These are phyloP conservation scores for Parambassis ranga DNA, from an alignment of 2,797 vertebrate genomes.

Conservation along the genomic window DNA sequence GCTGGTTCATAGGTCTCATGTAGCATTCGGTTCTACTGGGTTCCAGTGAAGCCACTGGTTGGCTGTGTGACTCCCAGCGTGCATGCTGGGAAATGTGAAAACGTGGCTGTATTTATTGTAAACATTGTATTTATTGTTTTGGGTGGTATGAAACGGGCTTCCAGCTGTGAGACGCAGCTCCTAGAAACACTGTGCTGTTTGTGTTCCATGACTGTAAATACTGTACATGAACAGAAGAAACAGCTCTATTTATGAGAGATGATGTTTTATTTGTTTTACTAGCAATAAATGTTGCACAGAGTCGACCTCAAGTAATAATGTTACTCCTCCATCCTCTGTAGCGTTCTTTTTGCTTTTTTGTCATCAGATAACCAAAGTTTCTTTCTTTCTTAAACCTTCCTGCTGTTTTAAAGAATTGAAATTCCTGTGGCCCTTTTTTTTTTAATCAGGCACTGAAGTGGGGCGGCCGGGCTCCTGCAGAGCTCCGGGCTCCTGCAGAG, in stretches of 20 bases:
- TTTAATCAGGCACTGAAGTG: constrained; percentile 8
- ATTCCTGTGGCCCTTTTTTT: constrained; percentile 57
- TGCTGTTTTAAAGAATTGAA: constrained; percentile 61
- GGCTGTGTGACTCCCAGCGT: constrained; percentile 54
- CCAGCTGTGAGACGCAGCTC: constrained; percentile 54
- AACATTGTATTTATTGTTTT: constrained; percentile 52
- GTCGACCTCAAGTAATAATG: constrained; percentile 57
- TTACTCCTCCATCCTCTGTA: constrained; percentile 12
- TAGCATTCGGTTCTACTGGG: constrained; percentile 54
- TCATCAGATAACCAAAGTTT: constrained; percentile 12
- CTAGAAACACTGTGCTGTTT: constrained; percentile 61
- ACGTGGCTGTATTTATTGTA: constrained; percentile 63
- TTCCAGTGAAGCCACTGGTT: constrained; percentile 66
- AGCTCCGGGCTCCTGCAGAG: not conserved
- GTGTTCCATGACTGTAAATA: constrained; percentile 59
- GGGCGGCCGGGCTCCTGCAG: too few species aligned
- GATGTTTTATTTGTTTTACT: constrained; percentile 51
- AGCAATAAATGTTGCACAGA: constrained; percentile 76
- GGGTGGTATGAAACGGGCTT: constrained; percentile 66
- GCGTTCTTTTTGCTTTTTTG: not conserved
- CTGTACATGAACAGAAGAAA: constrained; percentile 36
- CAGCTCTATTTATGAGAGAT: constrained; percentile 50
- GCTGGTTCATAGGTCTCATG: constrained; percentile 65
- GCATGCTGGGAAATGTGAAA: constrained; percentile 54
- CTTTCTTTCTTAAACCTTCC: constrained; percentile 7